Percentiles rank a stretch among this genome's conserved stretches.
These are phyloP conservation scores for Pangasianodon hypophthalmus DNA, from an alignment of 2,113 vertebrate species.

Conservation along the genomic window DNA sequence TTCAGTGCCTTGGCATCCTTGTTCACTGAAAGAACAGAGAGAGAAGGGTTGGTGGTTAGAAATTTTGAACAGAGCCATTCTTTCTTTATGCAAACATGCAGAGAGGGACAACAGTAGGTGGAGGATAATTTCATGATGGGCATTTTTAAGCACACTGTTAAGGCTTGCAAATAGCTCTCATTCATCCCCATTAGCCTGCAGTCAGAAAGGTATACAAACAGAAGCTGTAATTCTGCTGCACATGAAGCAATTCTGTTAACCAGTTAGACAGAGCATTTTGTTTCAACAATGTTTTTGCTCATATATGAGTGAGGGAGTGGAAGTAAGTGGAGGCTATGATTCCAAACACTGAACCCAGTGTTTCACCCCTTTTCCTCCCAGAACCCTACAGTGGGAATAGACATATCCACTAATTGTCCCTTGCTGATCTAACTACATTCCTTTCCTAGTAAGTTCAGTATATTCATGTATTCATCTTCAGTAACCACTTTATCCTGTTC, in stretches of 20 bases:
- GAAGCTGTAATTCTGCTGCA: conserved; percentile 44
- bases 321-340: background rate
- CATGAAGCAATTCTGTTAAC: conserved; percentile 51
- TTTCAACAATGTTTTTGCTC: background rate
- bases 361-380: background rate
- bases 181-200: conserved; percentile 71
- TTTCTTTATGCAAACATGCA: conserved; percentile 18
- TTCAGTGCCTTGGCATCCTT: background rate
- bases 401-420: background rate
- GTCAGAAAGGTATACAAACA: conserved; percentile 56
- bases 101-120: conserved; percentile 24
- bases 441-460: background rate
- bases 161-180: conserved; percentile 73
- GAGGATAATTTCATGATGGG: conserved; percentile 70
- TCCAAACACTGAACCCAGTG: background rate
- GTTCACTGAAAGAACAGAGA: conserved; percentile 26
- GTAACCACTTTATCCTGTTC: background rate
- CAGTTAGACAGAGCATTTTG: background rate
- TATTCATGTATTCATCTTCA: background rate
- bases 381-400: background rate
- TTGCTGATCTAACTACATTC: background rate
- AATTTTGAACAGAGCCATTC: conserved; percentile 33
- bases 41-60: conserved; percentile 40
- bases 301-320: background rate
- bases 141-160: conserved; percentile 72